Evolutionary conservation across 1,140 invertebrate genomes (phyloP), one percentile per base, ranked within the genome.

Genomic region (Drosophila kurseongensis): DNA sequence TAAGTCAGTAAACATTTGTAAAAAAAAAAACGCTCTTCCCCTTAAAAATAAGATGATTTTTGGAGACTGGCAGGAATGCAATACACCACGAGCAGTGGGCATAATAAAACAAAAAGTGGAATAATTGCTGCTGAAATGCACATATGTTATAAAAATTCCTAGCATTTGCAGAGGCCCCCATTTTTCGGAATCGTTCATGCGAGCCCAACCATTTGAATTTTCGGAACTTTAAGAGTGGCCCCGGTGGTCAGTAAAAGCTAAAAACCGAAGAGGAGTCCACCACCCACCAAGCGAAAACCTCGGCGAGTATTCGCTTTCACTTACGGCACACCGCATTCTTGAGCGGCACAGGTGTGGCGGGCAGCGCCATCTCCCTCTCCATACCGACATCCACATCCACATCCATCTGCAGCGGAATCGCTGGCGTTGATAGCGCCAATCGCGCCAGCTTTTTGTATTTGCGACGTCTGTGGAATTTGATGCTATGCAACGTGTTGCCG

Each of bases 381-480:
- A 52, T 35, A 29, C 29, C 48, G n/a, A 50, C 36, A 16, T 52
- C 50, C 32, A 36, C 47, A n/a, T 5, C 29, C 27, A 56, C 9
- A 27, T 66, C 38, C 61, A 68, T 52, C 32, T 50, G 47, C 44
- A 27, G 69, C 36, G 73, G 72, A 51, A 76, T 75, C 48, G 41
- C 60, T 59, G 72, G 54, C 48, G 79, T 61, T 79, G 83, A 79
- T 82, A 83, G 66, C 55, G 66, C 68, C 77, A 89, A 82, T 74
- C 90, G 86, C 60, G 89, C 69, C 80, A 89, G 71, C 75, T 89
- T 91, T 75, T 79, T 78, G 61, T 89, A 75, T 76, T 84, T 89
- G 61, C 89, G 78, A 29, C 89, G 68, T 59, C 90, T 74, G 45
- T 91, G 80, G 69, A 84, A 91, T 85, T 89, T 91, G 62, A 88